These are phyloP conservation scores for Arctocebus calabarensis DNA, from an alignment of 2,797 vertebrate genomes.

Conservation along the genomic window DNA sequence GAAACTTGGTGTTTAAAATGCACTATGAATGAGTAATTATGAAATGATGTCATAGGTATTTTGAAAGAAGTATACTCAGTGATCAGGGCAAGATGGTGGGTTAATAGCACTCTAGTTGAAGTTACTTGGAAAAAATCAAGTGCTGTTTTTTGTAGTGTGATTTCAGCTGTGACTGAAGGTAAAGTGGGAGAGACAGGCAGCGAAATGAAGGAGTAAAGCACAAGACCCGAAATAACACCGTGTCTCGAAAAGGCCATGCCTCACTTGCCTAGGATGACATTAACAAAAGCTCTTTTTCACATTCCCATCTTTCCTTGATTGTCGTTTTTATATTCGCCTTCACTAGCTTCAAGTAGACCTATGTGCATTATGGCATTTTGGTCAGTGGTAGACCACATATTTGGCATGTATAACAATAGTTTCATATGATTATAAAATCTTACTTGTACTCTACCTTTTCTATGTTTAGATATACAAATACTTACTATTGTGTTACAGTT, in stretches of 20 bases:
- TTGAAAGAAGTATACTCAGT: neutral
- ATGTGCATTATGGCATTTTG: neutral
- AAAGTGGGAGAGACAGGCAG: neutral
- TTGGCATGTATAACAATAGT: neutral
- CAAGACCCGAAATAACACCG: neutral
- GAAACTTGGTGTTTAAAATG: neutral
- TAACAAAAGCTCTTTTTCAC: neutral
- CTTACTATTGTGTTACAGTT: neutral
- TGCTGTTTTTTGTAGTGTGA: neutral
- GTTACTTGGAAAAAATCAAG: neutral
- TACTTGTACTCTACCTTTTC: neutral
- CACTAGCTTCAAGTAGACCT: neutral
- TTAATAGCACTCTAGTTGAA: neutral
- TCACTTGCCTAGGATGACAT: neutral
- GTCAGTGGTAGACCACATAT: neutral
- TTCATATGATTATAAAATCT: neutral
- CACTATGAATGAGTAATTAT: neutral
- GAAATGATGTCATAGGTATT: fast-evolving
- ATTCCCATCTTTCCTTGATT: neutral
- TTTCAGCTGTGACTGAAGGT: neutral
- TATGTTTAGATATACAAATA: neutral
- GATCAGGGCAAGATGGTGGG: neutral
- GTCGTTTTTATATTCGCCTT: neutral
- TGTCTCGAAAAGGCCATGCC: neutral
- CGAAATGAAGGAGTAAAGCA: neutral